Conservation (phyloP, 2,113 vertebrate species). For the Phrynosoma blainvillii region DNA sequence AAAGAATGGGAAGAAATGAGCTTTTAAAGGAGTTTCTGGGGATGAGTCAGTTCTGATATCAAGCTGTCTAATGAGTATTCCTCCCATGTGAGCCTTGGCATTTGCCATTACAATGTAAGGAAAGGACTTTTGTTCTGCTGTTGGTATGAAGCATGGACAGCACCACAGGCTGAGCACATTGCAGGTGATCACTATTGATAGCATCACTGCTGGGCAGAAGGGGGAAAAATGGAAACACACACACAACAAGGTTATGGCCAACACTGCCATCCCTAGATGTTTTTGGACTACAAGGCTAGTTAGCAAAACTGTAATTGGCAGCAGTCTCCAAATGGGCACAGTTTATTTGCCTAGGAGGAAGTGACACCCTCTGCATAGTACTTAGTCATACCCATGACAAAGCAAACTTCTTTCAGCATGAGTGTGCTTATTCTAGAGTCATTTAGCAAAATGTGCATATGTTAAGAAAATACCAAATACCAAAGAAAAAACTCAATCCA, state of each 20-base stretch:
- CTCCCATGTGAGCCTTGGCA: background rate
- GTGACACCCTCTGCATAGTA: background rate
- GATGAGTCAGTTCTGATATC: background rate
- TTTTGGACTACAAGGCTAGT: no score
- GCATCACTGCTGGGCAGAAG: background rate
- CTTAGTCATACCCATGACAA: background rate
- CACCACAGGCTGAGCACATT: background rate
- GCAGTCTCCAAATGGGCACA: background rate
- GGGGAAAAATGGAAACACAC: background rate
- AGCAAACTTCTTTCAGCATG: background rate
- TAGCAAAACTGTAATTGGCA: background rate
- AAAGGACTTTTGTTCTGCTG: background rate
- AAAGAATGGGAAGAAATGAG: background rate
- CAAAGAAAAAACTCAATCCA: slow-evolving; percentile 20
- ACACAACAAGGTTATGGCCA: background rate
- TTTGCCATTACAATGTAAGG: background rate
- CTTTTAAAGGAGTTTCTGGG: background rate
- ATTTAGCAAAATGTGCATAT: background rate
- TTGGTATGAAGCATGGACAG: no score
- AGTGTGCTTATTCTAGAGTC: background rate
- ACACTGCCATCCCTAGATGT: no score
- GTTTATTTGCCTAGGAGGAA: background rate
- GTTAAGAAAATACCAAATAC: background rate
- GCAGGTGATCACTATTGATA: background rate
- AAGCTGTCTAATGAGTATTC: background rate